Percentiles rank a stretch among this genome's conserved stretches.
Conservation (phyloP, 2,888 invertebrate species). For the Lasius platythorax region DNA sequence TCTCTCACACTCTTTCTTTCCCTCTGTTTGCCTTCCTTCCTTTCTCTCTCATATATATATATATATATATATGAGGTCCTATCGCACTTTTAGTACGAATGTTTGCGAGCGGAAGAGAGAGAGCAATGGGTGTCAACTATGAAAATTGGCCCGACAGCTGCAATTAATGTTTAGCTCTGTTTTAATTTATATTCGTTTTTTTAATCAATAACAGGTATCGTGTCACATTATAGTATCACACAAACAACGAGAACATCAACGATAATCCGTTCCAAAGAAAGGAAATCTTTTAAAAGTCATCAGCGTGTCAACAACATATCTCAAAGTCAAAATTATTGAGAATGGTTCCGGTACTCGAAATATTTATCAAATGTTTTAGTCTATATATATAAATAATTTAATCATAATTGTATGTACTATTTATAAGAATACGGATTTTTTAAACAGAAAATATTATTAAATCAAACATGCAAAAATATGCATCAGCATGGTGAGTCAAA, state of each 20-base stretch:
- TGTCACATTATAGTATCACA: slow-evolving; percentile 66
- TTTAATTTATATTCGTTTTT: slow-evolving; percentile 56
- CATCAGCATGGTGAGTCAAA: not conserved
- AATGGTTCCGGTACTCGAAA: not conserved
- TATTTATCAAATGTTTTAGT: not conserved
- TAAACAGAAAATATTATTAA: not conserved
- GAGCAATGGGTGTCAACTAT: not conserved
- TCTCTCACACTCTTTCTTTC: no score
- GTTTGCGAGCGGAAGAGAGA: not conserved
- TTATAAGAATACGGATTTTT: not conserved
- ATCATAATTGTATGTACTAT: not conserved
- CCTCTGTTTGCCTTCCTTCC: no score
- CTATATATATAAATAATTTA: not conserved
- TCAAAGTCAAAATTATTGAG: not conserved
- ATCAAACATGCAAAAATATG: not conserved
- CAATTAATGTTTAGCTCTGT: not conserved
- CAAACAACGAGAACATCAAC: slow-evolving; percentile 49
- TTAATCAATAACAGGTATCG: slow-evolving; percentile 70
- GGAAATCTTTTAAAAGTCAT: not conserved
- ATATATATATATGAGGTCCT: not conserved
- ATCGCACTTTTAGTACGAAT: not conserved
- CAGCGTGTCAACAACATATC: not conserved
- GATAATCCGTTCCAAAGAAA: slow-evolving; percentile 12
- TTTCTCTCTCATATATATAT: not conserved
- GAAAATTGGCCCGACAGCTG: not conserved